These are phyloP conservation scores for Phrixothrix hirtus DNA, from an alignment of 2,888 invertebrate genomes.

Conservation along the genomic window DNA sequence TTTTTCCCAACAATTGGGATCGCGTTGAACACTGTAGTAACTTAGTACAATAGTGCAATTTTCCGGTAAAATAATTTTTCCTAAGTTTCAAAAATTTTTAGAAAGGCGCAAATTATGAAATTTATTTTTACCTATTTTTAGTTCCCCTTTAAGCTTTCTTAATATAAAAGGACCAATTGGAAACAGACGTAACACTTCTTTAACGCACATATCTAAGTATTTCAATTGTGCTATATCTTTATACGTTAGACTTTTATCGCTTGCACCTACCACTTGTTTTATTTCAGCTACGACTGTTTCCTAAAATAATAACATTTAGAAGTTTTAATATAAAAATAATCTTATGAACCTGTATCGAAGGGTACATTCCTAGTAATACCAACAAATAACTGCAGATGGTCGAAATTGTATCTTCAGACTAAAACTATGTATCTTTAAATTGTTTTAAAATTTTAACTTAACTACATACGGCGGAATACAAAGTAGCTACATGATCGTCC, in stretches of 20 bases:
- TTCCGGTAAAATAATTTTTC: conserved; percentile 39
- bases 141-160: conserved; percentile 40
- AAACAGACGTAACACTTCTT: conserved; percentile 44
- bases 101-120: neutral
- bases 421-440: too few species aligned
- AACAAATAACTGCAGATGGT: conserved; percentile 37
- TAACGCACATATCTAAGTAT: conserved; percentile 47
- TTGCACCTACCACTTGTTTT: conserved; percentile 38
- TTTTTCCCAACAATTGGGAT: conserved; percentile 43
- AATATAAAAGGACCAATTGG: conserved; percentile 46
- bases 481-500: too few species aligned
- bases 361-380: conserved; percentile 48
- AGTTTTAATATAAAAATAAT: neutral
- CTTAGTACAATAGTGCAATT: conserved; percentile 40
- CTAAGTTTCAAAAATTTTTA: conserved; percentile 28
- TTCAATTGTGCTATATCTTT: conserved; percentile 40
- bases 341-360: conserved; percentile 44
- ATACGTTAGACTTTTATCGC: conserved; percentile 29
- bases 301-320: neutral
- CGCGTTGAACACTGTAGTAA: conserved; percentile 44
- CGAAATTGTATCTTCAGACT: conserved; percentile 46
- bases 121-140: conserved; percentile 37
- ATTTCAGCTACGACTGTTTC: conserved; percentile 44
- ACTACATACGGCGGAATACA: too few species aligned
- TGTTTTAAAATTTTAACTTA: too few species aligned